Base-by-base conservation (phyloP, 2,797 vertebrate species). In the Sebastes glaucus region DNA sequence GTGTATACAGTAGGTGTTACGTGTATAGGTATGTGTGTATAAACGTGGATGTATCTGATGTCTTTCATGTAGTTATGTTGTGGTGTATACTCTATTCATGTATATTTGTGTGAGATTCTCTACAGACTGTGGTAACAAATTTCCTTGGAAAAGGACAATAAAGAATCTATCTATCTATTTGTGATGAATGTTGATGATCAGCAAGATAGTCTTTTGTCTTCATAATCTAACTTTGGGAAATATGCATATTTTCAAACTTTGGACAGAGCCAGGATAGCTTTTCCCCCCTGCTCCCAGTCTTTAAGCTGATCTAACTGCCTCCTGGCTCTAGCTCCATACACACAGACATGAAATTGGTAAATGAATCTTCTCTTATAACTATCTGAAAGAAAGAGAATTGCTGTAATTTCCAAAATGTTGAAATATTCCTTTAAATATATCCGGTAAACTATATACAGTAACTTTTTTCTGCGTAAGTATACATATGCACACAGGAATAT, bases 71-170 rank as follows among this genome's bases (percentile, higher is more conserved):
- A 20, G 20, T 35, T 35, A 16, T 35, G 11, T 35, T 22, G n/a
- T 28, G 56, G 56, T 27, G 25, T 57, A 18, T 57, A 32, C 30
- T n/a, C 0, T n/a, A 61, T 63, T 46, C 16, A 4, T 46, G 42
- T 18, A 46, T 18, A 46, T 46, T 46, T 46, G 0, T 46, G 42
- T 46, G 42, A 46, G 42, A 0, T 0, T 46, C 42, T 46, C 0
- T 46, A 46, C 42, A 0, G 42, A 46, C 42, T 46, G 16, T 46
- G 42, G 42, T 46, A 18, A 46, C 0, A 7, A 18, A 46, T 1
- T 2, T 46, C 42, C 16, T 18, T 18, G 16, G 42, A 46, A 46
- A 42, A 42, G 38, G 14, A 16, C 38, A 42, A 42, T 42, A 42
- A 42, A 42, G 38, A 42, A 42, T 42, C 0, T 16, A 42, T 42